Evolutionary conservation across 1,140 invertebrate genomes (phyloP), one percentile per base, ranked within the genome.

Genomic region (Drosophila lacertosa): DNA sequence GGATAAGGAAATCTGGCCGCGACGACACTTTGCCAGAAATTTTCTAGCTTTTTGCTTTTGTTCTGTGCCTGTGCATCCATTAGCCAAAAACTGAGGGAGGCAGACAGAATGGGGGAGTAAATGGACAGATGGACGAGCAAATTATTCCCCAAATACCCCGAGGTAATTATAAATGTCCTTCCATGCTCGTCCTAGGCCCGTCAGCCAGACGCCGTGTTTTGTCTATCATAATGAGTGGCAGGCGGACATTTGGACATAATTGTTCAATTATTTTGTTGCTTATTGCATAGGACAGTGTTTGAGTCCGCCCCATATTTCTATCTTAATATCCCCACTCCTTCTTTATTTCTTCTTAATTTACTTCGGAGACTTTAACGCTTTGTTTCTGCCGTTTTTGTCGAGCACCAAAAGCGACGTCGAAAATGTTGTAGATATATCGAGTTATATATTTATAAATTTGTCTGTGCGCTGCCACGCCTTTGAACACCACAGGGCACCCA

Each of bases 201-300:
- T 74, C 73, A 50, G 73, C 10, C 16, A 48, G 64, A 66, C 73
- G 55, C 74, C 80, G 67, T 76, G 64, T 82, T 83, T 83, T 89
- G 83, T 88, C 83, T 82, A 80, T 89, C 83, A 90, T 90, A 90
- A 90, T 89, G 89, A 90, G 74, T 90, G 89, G 83, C 89, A 90
- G 77, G 50, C 77, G 66, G 83, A 86, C 89, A 90, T 84, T 90
- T 90, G 89, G 77, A 90, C 89, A 90, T 90, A 86, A 90, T 90
- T 90, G 89, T 90, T 90, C 89, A 90, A 90, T 90, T 90, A 90
- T 89, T 90, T 75, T 78, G 81, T 89, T 89, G 88, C 82, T 88
- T 75, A 89, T 83, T 64, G 83, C 58, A 65, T 35, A 54, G 22
- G 32, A 37, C 54, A 58, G 54, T 29, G 35, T 47, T 51, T 29